Conservation (phyloP, 1,140 invertebrate genomes). For the Propsilocerus akamusi region DNA sequence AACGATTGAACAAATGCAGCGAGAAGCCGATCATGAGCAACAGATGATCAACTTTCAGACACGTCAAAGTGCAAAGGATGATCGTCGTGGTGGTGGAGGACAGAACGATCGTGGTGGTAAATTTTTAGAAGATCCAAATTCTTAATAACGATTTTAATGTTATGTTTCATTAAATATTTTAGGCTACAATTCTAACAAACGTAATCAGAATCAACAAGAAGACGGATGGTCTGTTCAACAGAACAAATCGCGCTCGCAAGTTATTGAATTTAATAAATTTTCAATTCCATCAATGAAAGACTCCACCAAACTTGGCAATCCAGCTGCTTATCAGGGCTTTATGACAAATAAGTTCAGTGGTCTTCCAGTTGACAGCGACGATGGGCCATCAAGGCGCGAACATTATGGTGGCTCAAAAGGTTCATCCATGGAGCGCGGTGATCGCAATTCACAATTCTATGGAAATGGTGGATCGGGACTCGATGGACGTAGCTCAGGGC, state of each 20-base stretch:
- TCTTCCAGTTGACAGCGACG: background rate
- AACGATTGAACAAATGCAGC: slow-evolving; percentile 14
- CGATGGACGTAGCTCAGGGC: background rate
- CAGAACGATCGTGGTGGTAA: too few relatives aligned
- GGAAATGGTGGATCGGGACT: background rate
- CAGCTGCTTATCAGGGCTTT: slow-evolving; percentile 10
- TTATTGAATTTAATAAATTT: slow-evolving; percentile 19
- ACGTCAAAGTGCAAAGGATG: background rate
- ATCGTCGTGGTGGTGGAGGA: background rate
- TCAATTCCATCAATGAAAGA: slow-evolving; percentile 13
- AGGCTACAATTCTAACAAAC: slow-evolving; percentile 9
- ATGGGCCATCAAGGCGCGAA: background rate
- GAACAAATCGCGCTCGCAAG: background rate
- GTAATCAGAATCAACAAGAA: slow-evolving; percentile 17
- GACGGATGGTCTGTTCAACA: background rate
- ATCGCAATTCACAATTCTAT: background rate
- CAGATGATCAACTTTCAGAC: background rate
- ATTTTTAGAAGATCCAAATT: background rate
- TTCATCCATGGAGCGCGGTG: background rate
- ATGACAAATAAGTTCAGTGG: background rate
- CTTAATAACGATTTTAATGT: too few relatives aligned
- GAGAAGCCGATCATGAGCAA: background rate
- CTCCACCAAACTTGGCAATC: slow-evolving; percentile 15
- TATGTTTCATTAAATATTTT: too few relatives aligned
- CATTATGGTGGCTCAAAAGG: background rate